Conservation (phyloP, 2,113 vertebrate genomes). For the Tragulus kanchil region DNA sequence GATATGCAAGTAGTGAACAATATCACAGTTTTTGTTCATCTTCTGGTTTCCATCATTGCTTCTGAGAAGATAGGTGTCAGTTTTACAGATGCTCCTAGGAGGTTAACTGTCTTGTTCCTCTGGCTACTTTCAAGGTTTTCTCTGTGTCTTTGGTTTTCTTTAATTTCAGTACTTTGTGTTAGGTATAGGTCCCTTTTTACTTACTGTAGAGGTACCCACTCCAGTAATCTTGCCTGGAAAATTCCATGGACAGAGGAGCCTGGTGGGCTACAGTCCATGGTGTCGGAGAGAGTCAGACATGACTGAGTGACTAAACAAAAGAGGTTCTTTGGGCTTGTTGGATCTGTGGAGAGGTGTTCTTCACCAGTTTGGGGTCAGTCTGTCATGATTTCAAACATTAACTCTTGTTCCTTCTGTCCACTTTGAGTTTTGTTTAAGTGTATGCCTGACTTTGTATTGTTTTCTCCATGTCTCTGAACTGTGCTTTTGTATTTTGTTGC, state of each 20-base stretch:
- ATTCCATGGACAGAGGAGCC: too few relatives aligned
- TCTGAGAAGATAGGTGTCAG: not conserved
- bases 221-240: too few relatives aligned
- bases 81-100: slow-evolving; percentile 4
- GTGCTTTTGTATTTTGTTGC: slow-evolving; percentile 20
- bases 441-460: not conserved
- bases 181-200: slow-evolving; percentile 13
- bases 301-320: too few relatives aligned
- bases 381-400: slow-evolving; percentile 38
- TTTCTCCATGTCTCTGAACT: not conserved
- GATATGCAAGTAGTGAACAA: slow-evolving; percentile 16
- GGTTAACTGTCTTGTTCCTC: slow-evolving; percentile 27
- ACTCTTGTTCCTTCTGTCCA: not conserved
- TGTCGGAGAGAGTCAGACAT: too few relatives aligned
- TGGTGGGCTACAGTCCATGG: too few relatives aligned
- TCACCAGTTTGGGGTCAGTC: not conserved
- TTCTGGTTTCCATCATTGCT: slow-evolving; percentile 25
- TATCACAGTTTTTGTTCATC: not conserved
- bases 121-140: not conserved
- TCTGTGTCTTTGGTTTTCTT: not conserved
- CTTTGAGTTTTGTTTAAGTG: slow-evolving; percentile 41
- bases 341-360: slow-evolving; percentile 18
- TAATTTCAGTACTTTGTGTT: slow-evolving; percentile 1
- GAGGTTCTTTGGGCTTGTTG: slow-evolving; percentile 37
- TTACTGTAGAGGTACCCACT: not conserved